Conservation (phyloP, 2,888 invertebrate species). For the Tiphia femorata region DNA sequence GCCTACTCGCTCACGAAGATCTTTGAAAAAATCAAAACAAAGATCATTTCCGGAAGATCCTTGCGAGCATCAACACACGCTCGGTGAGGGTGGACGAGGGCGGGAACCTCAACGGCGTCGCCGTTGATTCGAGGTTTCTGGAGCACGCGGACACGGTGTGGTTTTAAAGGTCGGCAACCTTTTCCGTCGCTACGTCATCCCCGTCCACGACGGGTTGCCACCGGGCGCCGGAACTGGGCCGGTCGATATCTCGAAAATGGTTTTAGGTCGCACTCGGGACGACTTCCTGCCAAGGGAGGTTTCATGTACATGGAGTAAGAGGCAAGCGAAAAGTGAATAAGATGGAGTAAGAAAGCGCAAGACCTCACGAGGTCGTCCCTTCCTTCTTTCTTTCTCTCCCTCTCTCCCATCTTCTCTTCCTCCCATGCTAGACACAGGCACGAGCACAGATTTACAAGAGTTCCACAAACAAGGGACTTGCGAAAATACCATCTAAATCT, state of each 20-base stretch:
- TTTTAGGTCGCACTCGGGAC: conserved; percentile 39
- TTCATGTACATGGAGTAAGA: too few relatives aligned
- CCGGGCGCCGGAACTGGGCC: conserved; percentile 16
- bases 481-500: too few relatives aligned
- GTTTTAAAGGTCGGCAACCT: conserved; percentile 48
- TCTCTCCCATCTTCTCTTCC: not conserved
- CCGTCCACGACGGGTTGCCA: conserved; percentile 12
- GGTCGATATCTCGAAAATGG: conserved; percentile 50
- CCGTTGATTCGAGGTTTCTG: conserved; percentile 50
- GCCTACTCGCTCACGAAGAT: too few relatives aligned
- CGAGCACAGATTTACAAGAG: too few relatives aligned
- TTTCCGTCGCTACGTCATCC: conserved; percentile 29
- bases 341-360: too few relatives aligned
- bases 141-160: conserved; percentile 39
- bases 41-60: too few relatives aligned
- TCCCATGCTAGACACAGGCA: too few relatives aligned
- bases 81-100: too few relatives aligned
- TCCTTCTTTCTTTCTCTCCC: conserved; percentile 8
- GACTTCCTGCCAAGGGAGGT: conserved; percentile 29
- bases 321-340: too few relatives aligned
- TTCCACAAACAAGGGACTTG: too few relatives aligned
- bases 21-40: too few relatives aligned
- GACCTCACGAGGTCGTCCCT: not conserved
- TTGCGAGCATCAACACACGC: too few relatives aligned
- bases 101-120: conserved; percentile 4